Evolutionary conservation across 1,140 invertebrate species (phyloP).

Genomic region (Plutomurus gul): DNA sequence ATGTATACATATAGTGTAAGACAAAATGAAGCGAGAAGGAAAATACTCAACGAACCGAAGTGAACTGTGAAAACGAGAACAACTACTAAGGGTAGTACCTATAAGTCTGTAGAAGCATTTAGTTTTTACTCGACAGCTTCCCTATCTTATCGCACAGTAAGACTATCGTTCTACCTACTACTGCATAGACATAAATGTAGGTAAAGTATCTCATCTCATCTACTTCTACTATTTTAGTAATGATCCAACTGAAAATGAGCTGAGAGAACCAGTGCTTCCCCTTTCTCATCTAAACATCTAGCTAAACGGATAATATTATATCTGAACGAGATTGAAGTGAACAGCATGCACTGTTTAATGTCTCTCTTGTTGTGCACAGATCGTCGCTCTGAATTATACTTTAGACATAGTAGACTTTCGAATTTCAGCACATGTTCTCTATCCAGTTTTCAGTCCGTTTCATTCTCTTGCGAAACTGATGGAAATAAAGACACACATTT

Average conservation of each 20-base stretch:
- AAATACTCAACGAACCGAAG: background rate
- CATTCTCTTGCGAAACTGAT: too few species aligned
- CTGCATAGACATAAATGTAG: slow-evolving; percentile 2
- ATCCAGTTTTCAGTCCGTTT: too few species aligned
- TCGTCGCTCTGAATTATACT: too few species aligned
- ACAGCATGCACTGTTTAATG: too few species aligned
- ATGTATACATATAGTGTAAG: too few species aligned
- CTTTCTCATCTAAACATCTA: background rate
- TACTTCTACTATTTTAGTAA: background rate
- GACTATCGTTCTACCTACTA: background rate
- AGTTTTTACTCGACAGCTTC: background rate
- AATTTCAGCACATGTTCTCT: too few species aligned
- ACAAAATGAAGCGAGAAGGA: background rate
- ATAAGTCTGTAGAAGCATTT: slow-evolving; percentile 11
- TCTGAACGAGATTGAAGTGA: too few species aligned
- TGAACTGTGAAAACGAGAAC: background rate
- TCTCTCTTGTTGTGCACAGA: too few species aligned
- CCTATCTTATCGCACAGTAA: background rate
- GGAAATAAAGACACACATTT: too few species aligned
- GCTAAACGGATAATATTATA: background rate
- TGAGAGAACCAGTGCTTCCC: background rate
- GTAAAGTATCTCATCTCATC: slow-evolving; percentile 20
- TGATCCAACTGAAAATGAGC: background rate
- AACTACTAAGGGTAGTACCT: background rate
- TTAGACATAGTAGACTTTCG: too few species aligned